Conservation (phyloP, 2,113 vertebrate genomes). For the Pseudorasbora parva region DNA sequence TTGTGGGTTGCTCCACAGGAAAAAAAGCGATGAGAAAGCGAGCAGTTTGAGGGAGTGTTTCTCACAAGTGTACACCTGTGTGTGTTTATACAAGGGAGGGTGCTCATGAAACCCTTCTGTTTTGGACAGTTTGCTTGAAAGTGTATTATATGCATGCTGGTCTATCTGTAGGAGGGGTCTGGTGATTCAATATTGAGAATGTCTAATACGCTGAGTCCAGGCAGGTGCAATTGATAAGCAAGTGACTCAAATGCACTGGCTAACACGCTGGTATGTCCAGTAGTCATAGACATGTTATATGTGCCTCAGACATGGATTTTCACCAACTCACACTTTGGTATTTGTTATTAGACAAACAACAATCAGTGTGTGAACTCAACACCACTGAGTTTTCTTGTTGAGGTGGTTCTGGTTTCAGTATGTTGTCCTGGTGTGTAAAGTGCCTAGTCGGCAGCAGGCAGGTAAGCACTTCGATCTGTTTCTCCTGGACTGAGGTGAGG, state of each 20-base stretch:
- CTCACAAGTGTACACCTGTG: conserved; percentile 46
- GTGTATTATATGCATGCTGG: conserved; percentile 41
- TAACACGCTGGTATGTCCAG: neutral
- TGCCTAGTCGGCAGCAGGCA: conserved; percentile 55
- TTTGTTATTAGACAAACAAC: conserved; percentile 25
- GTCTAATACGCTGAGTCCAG: conserved; percentile 71
- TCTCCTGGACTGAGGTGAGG: conserved; percentile 56
- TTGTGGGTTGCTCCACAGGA: too few relatives aligned
- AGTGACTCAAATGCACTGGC: conserved; percentile 35
- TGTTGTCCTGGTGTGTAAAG: conserved; percentile 36
- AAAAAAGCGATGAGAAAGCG: neutral
- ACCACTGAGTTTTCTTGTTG: conserved; percentile 22
- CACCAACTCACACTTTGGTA: neutral
- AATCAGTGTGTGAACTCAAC: conserved; percentile 29
- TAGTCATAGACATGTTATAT: neutral
- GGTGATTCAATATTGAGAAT: conserved; percentile 80
- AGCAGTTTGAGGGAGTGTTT: conserved; percentile 23
- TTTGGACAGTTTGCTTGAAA: conserved; percentile 52
- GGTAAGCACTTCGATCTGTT: conserved; percentile 63
- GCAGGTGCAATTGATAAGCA: conserved; percentile 73
- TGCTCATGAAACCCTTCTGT: conserved; percentile 45
- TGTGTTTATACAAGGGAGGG: conserved; percentile 47
- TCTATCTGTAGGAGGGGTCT: conserved; percentile 58
- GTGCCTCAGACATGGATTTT: conserved; percentile 37
- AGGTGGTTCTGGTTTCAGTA: conserved; percentile 47